Evolutionary conservation across 2,797 vertebrate genomes (phyloP), one percentile per base, ranked within the genome.

Genomic region (Chelmon rostratus): DNA sequence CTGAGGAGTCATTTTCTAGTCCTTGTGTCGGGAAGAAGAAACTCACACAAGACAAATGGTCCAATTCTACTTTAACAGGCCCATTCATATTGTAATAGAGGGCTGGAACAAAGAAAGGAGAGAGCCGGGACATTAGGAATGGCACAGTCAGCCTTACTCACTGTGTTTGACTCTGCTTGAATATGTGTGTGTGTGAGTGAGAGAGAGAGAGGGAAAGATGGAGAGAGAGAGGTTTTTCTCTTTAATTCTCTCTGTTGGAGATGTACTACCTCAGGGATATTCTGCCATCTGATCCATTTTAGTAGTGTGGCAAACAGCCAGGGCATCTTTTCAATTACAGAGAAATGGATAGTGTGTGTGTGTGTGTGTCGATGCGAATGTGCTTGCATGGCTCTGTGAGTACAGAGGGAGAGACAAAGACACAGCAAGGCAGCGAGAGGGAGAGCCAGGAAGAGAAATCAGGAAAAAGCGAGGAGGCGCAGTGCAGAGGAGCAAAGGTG

Each of bases 281-380:
- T 93, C 89, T 92, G 90, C 90, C 92, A 92, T 93, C 94, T 94
- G 92, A 93, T 93, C 91, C 90, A 94, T 91, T 93, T 94, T 93
- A 91, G 92, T 82, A 78, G 76, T 85, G 90, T 93, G 93, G 93
- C 92, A 93, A 94, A 94, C 90, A 92, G 91, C 91, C 92, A 94
- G 86, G 91, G 90, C 91, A 92, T 92, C 90, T 94, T 93, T 94
- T 94, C 92, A 93, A 94, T 93, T 91, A 92, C 91, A 88, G 82
- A 86, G 84, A 92, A 92, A 92, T 92, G 90, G 92, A 93, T 93
- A 84, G 91, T 82, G 82, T 86, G 81, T 80, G 58, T 82, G 75
- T 63, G 49, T 73, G 63, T 69, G 49, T 67, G 52, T 50, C n/a
- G 73, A 54, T 52, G 71, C 37, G 53, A 54, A 68, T 69, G 72